Percentiles rank a stretch among this genome's conserved stretches.
These are phyloP conservation scores for Lagopus leucura DNA, from an alignment of 2,113 vertebrate genomes.

Conservation along the genomic window DNA sequence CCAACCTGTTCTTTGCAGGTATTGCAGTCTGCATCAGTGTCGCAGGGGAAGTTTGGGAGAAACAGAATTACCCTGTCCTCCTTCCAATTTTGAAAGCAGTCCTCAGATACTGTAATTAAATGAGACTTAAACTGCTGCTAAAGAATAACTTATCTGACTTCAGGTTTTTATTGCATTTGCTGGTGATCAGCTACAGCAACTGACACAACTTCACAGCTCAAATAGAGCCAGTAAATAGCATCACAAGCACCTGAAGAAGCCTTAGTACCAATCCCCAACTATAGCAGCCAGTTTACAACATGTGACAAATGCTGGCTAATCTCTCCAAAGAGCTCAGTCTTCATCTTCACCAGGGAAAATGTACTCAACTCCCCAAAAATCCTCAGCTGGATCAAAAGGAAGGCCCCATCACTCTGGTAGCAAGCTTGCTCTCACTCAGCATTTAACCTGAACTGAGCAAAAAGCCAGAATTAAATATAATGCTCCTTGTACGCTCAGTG, in stretches of 20 bases:
- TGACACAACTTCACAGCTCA: slow-evolving; percentile 4
- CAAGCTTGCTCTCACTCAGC: background rate
- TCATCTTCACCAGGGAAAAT: background rate
- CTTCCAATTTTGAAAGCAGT: background rate
- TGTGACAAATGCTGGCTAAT: background rate
- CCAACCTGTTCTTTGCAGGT: background rate
- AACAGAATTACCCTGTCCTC: background rate
- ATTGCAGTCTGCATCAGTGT: background rate
- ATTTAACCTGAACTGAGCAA: background rate
- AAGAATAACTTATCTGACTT: background rate
- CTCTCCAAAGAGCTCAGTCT: background rate
- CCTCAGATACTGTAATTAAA: background rate
- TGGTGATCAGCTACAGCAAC: background rate
- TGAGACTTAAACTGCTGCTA: background rate
- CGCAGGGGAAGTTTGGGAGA: background rate
- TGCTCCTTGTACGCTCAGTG: background rate
- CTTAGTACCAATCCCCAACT: background rate
- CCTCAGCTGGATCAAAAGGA: background rate
- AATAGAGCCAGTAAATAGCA: background rate
- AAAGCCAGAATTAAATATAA: background rate
- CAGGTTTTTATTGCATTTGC: background rate
- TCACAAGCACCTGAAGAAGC: slow-evolving; percentile 39
- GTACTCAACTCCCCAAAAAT: background rate
- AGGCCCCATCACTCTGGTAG: background rate
- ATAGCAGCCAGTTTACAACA: background rate